These are phyloP conservation scores for Ophiodon elongatus DNA, from an alignment of 2,113 vertebrate species.

Conservation along the genomic window DNA sequence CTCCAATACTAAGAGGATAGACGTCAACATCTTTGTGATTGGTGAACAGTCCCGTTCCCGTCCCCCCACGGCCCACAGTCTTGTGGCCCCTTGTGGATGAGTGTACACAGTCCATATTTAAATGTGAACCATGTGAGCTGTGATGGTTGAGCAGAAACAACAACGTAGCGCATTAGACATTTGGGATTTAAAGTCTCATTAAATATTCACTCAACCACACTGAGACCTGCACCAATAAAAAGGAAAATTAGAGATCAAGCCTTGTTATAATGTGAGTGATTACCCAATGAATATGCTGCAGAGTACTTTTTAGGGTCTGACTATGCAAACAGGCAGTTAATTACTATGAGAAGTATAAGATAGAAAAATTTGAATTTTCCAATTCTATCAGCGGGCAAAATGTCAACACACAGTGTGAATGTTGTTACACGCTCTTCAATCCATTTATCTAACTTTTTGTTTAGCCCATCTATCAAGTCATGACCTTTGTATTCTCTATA, in stretches of 20 bases:
- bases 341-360: background rate
- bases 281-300: constrained; percentile 6
- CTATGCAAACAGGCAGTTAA: background rate
- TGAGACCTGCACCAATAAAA: constrained; percentile 41
- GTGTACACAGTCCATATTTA: constrained; percentile 30
- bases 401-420: background rate
- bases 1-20: background rate
- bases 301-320: background rate
- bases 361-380: background rate
- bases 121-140: constrained; percentile 56
- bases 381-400: background rate
- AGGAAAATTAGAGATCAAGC: constrained; percentile 38
- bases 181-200: constrained; percentile 27
- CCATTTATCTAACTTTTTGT: background rate
- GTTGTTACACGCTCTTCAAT: background rate
- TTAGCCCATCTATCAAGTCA: background rate
- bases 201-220: constrained; percentile 42
- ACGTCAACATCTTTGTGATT: background rate
- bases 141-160: constrained; percentile 23
- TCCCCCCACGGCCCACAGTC: constrained; percentile 25
- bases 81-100: background rate
- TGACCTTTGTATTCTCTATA: background rate
- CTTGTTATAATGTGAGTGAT: constrained; percentile 21
- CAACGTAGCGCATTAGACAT: constrained; percentile 17
- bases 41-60: background rate